Evolutionary conservation across 2,797 vertebrate species (phyloP).

Genomic region (Rhadinocentrus ornatus): DNA sequence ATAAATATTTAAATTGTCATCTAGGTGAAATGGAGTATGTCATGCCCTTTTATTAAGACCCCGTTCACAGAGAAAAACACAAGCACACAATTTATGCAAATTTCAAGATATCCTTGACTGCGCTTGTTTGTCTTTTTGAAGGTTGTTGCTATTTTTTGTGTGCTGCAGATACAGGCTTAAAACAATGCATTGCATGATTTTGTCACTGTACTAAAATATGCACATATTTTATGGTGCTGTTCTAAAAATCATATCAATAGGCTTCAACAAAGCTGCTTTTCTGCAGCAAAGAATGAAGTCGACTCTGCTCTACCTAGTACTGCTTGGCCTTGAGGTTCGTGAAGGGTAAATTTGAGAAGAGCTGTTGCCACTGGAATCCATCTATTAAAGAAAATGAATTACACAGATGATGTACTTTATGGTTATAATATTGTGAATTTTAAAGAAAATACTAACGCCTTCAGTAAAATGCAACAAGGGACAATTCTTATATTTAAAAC

Average conservation of each 20-base stretch:
- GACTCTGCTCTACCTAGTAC: slow-evolving; percentile 9
- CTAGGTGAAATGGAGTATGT: neutral
- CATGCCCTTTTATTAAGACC: neutral
- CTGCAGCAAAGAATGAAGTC: slow-evolving; percentile 6
- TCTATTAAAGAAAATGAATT: slow-evolving; percentile 30
- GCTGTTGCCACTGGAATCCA: slow-evolving; percentile 25
- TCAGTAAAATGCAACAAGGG: slow-evolving; percentile 11
- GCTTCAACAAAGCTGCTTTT: slow-evolving; percentile 4
- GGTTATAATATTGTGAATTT: slow-evolving; percentile 40
- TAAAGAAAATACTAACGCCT: slow-evolving; percentile 37
- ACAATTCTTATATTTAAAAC: slow-evolving; percentile 11
- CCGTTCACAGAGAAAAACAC: neutral
- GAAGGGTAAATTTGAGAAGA: slow-evolving; percentile 23
- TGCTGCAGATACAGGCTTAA: neutral
- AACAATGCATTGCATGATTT: neutral
- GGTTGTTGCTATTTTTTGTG: slow-evolving; percentile 12
- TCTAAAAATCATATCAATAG: slow-evolving; percentile 12
- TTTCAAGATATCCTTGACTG: slow-evolving; percentile 19
- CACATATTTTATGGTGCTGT: slow-evolving; percentile 27
- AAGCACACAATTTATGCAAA: slow-evolving; percentile 4
- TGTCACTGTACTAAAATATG: slow-evolving; percentile 11
- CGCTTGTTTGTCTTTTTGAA: neutral
- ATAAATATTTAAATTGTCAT: neutral
- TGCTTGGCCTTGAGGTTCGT: slow-evolving; percentile 31
- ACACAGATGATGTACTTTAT: neutral